phyloP scores from a whole-genome alignment of 2,888 invertebrate genomes.

The Ceraclea dissimilis region DNA sequence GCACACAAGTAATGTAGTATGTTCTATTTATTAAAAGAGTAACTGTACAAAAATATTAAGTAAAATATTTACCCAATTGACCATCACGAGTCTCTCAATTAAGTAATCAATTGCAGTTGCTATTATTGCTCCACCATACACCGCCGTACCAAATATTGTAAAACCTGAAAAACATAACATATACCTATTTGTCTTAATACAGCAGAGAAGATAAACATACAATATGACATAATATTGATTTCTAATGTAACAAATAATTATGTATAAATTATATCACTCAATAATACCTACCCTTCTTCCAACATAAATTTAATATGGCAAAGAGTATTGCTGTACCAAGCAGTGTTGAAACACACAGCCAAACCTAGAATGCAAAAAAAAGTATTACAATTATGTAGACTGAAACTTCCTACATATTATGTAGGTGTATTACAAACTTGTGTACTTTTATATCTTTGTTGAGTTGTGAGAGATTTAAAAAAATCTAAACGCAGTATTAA shows the following conservation, averaged over 20 bases:
- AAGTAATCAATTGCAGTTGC: constrained; percentile 67
- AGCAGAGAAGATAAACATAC: no score
- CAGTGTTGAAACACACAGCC: constrained; percentile 63
- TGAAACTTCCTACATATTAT: background rate
- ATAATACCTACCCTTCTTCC: constrained; percentile 56
- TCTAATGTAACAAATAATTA: no score
- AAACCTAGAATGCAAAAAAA: constrained; percentile 41
- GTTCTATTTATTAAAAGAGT: no score
- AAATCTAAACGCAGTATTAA: no score
- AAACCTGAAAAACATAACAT: constrained; percentile 41
- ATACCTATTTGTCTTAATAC: no score
- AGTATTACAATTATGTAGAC: background rate
- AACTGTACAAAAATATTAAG: no score
- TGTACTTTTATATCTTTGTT: no score
- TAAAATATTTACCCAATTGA: constrained; percentile 49
- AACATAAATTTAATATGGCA: constrained; percentile 64
- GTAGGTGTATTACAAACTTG: no score
- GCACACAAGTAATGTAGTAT: no score
- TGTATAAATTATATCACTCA: no score
- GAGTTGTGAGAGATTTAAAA: no score
- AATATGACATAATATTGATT: no score
- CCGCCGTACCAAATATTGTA: constrained; percentile 65
- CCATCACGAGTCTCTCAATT: constrained; percentile 61
- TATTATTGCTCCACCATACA: constrained; percentile 70
- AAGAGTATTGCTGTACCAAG: constrained; percentile 60